Evolutionary conservation across 2,113 vertebrate species (phyloP).

Genomic region (Bufo bufo): DNA sequence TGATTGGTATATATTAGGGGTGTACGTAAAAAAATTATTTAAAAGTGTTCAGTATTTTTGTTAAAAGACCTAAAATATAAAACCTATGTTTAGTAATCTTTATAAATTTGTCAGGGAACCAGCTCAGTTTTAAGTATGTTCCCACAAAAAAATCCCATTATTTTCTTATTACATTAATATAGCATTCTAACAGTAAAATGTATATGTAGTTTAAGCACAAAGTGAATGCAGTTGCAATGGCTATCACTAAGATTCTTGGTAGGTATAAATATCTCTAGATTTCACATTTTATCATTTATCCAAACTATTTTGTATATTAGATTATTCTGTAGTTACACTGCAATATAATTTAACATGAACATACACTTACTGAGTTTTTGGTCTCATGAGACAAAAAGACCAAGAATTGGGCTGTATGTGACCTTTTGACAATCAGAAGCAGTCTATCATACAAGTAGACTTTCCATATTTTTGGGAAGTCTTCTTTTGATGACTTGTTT

Average conservation of each 20-base stretch:
- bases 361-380: background rate
- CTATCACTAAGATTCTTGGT: background rate
- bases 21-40: background rate
- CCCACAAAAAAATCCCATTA: background rate
- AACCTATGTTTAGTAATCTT: background rate
- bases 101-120: too few species aligned
- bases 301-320: background rate
- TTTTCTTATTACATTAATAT: background rate
- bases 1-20: background rate
- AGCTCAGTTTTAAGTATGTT: too few species aligned
- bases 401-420: background rate
- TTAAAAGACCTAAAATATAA: background rate
- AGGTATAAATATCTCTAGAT: slow-evolving; percentile 13
- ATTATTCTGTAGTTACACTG: background rate
- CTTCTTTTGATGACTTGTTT: background rate
- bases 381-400: background rate
- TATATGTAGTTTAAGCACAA: background rate
- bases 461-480: background rate
- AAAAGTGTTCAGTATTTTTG: background rate
- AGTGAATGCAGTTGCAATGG: background rate
- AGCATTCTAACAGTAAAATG: background rate
- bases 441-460: background rate
- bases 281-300: background rate
- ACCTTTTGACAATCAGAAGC: background rate
- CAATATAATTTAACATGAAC: background rate